These are phyloP conservation scores for Papilio machaon DNA, from an alignment of 1,140 invertebrate species.

Conservation along the genomic window DNA sequence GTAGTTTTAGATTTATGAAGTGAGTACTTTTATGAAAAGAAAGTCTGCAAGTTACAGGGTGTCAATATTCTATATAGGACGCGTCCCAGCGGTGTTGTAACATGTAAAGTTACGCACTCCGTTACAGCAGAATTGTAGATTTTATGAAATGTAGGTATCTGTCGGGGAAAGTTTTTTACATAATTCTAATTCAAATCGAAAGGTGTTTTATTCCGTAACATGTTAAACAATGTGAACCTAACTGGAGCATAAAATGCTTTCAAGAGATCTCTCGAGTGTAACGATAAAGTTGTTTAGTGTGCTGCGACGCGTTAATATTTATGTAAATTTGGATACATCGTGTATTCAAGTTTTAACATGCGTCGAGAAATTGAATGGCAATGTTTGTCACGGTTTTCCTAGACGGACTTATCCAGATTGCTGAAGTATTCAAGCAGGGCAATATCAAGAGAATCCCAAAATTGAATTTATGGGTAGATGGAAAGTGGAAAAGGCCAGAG, in stretches of 20 bases:
- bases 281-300: slow-evolving; percentile 61
- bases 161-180: slow-evolving; percentile 46
- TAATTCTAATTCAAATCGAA: slow-evolving; percentile 42
- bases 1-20: too few relatives aligned
- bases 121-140: slow-evolving; percentile 1
- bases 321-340: neutral
- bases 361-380: too few relatives aligned
- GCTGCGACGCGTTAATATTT: slow-evolving; percentile 24
- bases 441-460: too few relatives aligned
- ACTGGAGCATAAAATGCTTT: slow-evolving; percentile 65
- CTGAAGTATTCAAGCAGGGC: too few relatives aligned
- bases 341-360: too few relatives aligned
- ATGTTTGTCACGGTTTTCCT: too few relatives aligned
- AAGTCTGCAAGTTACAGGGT: too few relatives aligned
- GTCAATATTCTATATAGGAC: neutral
- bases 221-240: slow-evolving; percentile 54
- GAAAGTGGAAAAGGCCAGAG: too few relatives aligned
- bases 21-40: too few relatives aligned
- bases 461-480: too few relatives aligned
- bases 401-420: too few relatives aligned
- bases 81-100: neutral
- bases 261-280: slow-evolving; percentile 56
- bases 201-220: slow-evolving; percentile 49
- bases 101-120: neutral
- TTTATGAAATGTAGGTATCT: slow-evolving; percentile 1